Evolutionary conservation across 2,888 invertebrate genomes (phyloP).

Genomic region (Patella ulyssiponensis): DNA sequence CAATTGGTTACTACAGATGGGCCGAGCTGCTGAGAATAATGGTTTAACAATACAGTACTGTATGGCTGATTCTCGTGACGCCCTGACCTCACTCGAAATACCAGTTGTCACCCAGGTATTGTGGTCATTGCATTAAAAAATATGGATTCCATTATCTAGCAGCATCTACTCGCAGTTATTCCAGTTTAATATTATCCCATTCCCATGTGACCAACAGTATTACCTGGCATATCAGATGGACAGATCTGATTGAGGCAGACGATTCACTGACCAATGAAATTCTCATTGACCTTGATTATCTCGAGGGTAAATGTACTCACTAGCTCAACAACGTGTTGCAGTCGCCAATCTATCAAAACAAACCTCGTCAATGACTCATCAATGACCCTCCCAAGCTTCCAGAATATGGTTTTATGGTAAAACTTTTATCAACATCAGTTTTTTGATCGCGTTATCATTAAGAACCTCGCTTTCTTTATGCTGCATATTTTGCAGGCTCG

Average conservation of each 20-base stretch:
- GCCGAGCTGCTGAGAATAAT: slow-evolving; percentile 49
- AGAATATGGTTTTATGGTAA: background rate
- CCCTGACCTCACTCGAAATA: slow-evolving; percentile 54
- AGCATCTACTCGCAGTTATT: too few relatives aligned
- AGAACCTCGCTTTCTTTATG: background rate
- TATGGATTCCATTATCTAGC: too few relatives aligned
- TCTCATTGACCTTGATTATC: too few relatives aligned
- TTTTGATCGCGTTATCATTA: background rate
- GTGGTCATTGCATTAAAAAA: background rate
- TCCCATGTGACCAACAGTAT: too few relatives aligned
- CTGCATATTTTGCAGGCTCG: slow-evolving; percentile 38
- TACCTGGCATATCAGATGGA: too few relatives aligned
- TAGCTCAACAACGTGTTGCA: background rate
- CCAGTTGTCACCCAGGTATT: slow-evolving; percentile 62
- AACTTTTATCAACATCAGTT: background rate
- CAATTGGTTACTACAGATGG: slow-evolving; percentile 64
- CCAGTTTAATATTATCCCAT: too few relatives aligned
- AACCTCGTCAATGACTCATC: too few relatives aligned
- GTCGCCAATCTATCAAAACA: background rate
- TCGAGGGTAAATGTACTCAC: background rate
- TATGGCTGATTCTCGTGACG: slow-evolving; percentile 60
- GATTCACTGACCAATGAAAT: too few relatives aligned
- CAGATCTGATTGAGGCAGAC: too few relatives aligned
- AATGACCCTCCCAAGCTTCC: too few relatives aligned
- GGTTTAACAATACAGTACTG: slow-evolving; percentile 65